phyloP scores from a whole-genome alignment of 2,797 vertebrate species.

The Syngnathus acus region DNA sequence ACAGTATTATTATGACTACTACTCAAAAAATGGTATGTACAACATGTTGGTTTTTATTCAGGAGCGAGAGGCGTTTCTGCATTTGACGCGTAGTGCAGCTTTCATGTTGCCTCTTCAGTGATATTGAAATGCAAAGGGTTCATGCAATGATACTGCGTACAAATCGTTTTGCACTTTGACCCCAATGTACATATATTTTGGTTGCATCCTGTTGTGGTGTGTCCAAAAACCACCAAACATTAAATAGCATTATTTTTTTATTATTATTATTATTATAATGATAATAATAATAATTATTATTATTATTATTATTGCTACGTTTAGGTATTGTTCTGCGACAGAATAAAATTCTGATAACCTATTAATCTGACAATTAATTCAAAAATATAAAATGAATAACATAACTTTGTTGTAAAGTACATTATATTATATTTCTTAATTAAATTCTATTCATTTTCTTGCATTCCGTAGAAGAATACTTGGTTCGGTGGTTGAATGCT shows the following conservation, averaged over 20 bases:
- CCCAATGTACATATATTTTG: background rate
- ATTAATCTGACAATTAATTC: no score
- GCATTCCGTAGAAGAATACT: background rate
- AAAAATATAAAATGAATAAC: no score
- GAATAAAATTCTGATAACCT: no score
- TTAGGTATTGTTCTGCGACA: background rate
- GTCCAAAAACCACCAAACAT: background rate
- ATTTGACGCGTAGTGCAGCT: background rate
- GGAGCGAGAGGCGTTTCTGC: background rate
- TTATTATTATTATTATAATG: background rate
- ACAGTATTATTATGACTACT: slow-evolving; percentile 6
- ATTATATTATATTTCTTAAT: background rate
- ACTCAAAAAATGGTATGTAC: slow-evolving; percentile 44
- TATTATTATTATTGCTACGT: background rate
- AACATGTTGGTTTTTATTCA: background rate
- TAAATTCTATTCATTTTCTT: background rate
- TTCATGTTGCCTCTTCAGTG: background rate
- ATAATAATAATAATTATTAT: background rate
- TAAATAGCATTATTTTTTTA: background rate
- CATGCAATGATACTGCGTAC: background rate
- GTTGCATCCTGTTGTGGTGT: background rate
- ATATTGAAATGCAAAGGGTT: background rate
- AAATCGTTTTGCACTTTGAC: background rate
- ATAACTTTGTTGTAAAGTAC: background rate
- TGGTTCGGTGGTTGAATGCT: background rate